These are phyloP conservation scores for Aviceda subcristata DNA, from an alignment of 2,113 vertebrate species.

Conservation along the genomic window DNA sequence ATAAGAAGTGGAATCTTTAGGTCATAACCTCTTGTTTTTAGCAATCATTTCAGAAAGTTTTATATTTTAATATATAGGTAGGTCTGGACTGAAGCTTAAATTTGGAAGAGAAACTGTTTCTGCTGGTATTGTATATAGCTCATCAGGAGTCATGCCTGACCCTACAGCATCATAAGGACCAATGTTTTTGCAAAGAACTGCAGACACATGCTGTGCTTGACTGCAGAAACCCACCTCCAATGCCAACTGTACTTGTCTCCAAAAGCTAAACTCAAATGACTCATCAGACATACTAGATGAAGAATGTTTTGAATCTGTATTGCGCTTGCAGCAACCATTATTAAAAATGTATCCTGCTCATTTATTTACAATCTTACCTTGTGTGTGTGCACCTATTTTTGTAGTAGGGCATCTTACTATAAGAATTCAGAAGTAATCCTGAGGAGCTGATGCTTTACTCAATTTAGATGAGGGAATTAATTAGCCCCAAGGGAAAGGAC, in stretches of 20 bases:
- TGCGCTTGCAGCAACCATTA: background rate
- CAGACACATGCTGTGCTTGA: background rate
- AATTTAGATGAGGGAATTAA: background rate
- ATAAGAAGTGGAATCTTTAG: background rate
- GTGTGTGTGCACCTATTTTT: background rate
- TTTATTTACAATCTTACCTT: background rate
- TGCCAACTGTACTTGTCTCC: background rate
- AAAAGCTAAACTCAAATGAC: background rate
- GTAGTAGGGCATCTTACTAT: background rate
- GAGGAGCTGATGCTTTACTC: background rate
- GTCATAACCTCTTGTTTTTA: background rate
- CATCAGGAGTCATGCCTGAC: background rate
- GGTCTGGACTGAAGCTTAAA: background rate
- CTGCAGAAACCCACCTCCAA: background rate
- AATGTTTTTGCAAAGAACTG: background rate
- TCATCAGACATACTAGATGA: background rate
- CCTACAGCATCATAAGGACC: background rate
- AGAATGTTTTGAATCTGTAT: background rate
- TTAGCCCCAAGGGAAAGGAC: background rate
- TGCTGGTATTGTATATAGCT: background rate
- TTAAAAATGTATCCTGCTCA: background rate
- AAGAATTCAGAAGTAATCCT: background rate
- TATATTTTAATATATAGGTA: background rate
- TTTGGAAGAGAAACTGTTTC: background rate
- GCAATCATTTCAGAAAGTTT: background rate